Conservation (phyloP, 1,140 invertebrate genomes). For the Pseudoatta argentina region DNA sequence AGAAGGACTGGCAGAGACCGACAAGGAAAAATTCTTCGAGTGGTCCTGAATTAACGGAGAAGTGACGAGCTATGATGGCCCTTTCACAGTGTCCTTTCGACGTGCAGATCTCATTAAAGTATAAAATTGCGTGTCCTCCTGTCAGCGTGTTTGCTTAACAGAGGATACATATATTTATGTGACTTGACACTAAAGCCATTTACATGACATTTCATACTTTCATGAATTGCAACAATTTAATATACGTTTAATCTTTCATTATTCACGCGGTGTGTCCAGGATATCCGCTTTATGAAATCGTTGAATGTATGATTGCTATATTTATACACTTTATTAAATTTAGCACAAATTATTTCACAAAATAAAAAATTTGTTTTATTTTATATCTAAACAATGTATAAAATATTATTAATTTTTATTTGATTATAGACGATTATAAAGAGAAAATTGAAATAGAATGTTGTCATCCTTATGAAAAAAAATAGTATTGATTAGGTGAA, state of each 20-base stretch:
- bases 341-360: too few relatives aligned
- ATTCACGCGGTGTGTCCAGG: too few relatives aligned
- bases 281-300: too few relatives aligned
- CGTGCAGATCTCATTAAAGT: conserved; percentile 35
- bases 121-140: conserved; percentile 23
- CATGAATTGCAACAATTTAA: neutral
- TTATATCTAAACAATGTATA: too few relatives aligned
- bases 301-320: too few relatives aligned
- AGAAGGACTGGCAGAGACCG: conserved; percentile 31
- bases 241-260: neutral
- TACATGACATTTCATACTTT: conserved; percentile 10
- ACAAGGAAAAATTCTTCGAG: conserved; percentile 11
- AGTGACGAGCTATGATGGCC: conserved; percentile 24
- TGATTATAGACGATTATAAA: too few relatives aligned
- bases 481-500: too few relatives aligned
- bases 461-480: too few relatives aligned
- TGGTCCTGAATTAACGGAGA: conserved; percentile 42
- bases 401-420: too few relatives aligned
- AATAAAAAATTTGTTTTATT: too few relatives aligned
- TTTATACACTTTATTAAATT: too few relatives aligned
- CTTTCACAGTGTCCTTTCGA: conserved; percentile 34
- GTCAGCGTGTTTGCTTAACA: conserved; percentile 42
- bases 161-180: conserved; percentile 22
- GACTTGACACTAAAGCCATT: conserved; percentile 22
- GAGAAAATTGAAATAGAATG: too few relatives aligned